Base-by-base conservation (phyloP, 2,113 vertebrate genomes). In the Prinia subflava region DNA sequence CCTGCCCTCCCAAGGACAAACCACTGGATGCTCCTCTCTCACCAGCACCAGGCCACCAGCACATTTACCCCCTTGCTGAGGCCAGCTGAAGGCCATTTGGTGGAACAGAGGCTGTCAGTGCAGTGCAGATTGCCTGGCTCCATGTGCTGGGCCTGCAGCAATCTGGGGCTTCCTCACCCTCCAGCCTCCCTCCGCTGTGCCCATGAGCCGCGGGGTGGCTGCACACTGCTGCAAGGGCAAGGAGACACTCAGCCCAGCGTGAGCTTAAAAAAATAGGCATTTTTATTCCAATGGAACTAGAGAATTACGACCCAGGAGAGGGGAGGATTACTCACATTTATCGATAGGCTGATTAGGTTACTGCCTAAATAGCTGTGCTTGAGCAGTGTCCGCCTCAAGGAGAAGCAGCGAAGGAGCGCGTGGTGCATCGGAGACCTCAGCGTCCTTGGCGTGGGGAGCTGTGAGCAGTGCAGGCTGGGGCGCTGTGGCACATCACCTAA, bases 201-300 rank as follows among this genome's bases (percentile, higher is more conserved):
- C 76, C 0, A 0, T 15, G 69, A 83, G 39, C 30, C 30, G 37
- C 13, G 3, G 4, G 18, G 37, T 41, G 39, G 60, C 60, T 46
- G 63, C 21, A 5, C 4, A 2, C 53, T 9, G 9, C 89, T 86
- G 44, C 85, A 56, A 94, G 68, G 90, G 63, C 90, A 96, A 91
- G 65, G 80, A 97, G 60, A 95, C 84, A 62, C 89, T 80, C 67
- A 86, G 89, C 67, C 87, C 74, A 53, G 69, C 3, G 0, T 92
- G 47, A 94, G 71, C 88, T 96, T 96, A 93, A 90, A 96, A 96
- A 96, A 97, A 96, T 95, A 97, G 89, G 89, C 90, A 83, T 94
- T 97, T 97, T 97, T 96, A 95, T 97, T 96, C 92, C 94, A 96
- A 83, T 85, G 90, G 95, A 96, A 95, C 90, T 50, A 95, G 91